phyloP scores from a whole-genome alignment of 2,888 invertebrate species.

The Timema podura region DNA sequence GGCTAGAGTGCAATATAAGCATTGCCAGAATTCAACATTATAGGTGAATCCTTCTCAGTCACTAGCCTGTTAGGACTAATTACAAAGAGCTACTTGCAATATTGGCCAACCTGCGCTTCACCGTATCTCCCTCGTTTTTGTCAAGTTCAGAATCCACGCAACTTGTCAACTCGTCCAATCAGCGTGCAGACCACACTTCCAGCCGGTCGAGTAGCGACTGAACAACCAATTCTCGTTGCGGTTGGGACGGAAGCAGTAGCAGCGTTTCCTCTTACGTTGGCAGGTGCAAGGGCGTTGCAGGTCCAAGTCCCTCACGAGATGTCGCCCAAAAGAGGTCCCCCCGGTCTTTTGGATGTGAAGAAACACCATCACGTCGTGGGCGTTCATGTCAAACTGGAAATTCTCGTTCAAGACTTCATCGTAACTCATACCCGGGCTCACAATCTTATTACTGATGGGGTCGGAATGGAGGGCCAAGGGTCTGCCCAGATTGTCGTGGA shows the following conservation, averaged over 20 bases:
- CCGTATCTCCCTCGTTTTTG: constrained; percentile 78
- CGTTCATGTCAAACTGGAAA: constrained; percentile 85
- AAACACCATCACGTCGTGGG: constrained; percentile 96
- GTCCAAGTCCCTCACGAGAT: constrained; percentile 92
- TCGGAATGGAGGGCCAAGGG: constrained; percentile 44
- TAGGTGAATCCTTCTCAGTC: too few relatives aligned
- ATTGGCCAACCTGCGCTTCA: constrained; percentile 57
- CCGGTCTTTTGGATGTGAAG: constrained; percentile 99
- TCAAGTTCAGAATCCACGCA: constrained; percentile 91
- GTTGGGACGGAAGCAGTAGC: constrained; percentile 88
- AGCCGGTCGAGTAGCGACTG: constrained; percentile 94
- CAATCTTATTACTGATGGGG: constrained; percentile 36
- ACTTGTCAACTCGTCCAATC: constrained; percentile 96
- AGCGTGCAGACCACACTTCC: constrained; percentile 97
- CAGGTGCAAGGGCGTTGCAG: constrained; percentile 91
- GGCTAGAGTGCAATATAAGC: too few relatives aligned
- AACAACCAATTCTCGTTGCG: constrained; percentile 96
- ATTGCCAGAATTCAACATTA: too few relatives aligned
- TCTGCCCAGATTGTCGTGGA: constrained; percentile 52
- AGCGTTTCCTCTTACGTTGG: constrained; percentile 80
- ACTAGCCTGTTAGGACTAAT: too few relatives aligned
- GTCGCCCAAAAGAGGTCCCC: constrained; percentile 95
- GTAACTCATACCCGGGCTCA: constrained; percentile 63
- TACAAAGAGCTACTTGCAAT: not conserved
- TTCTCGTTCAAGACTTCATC: constrained; percentile 83